Evolutionary conservation across 2,797 vertebrate species (phyloP), one percentile per base, ranked within the genome.

Genomic region (Sphenodon punctatus): DNA sequence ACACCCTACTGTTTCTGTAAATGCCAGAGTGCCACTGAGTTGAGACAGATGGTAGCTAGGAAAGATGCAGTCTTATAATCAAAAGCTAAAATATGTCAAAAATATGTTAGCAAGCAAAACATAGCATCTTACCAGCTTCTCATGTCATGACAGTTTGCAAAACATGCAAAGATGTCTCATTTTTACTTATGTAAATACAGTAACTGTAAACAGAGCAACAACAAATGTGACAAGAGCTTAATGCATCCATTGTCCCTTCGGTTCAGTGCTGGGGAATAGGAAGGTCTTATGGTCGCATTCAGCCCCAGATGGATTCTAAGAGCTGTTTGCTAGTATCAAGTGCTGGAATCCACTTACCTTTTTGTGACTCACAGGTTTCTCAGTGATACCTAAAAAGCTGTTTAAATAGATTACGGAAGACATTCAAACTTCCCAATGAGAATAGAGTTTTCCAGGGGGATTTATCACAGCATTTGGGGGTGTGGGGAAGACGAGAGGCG

Each of bases 51-150:
- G 96, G 96, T 94, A 95, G 93, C 95, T 95, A 95, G 92, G 90
- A 96, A 96, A 95, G 92, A 95, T 89, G 94, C 95, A 95, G 88
- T 96, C 94, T 95, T 95, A 95, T 90, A 93, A 95, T 95, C 94
- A 93, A 94, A 96, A 95, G 92, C 94, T 95, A 94, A 95, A 96
- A 96, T 95, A 95, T 94, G 95, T 96, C 95, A 95, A 88, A 95
- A 96, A 96, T 95, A 95, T 95, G 95, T 95, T 95, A 96, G 92
- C 92, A 92, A 95, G 94, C 93, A 96, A 95, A 96, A 95, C 89
- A 94, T 56, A 92, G 92, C 94, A 77, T 91, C 93, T 95, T 95
- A 94, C 90, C 84, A 91, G 92, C 45, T 51, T 95, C 92, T 91
- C 85, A 84, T 94, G 94, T 95, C 94, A 90, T 92, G 94, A 96